Evolutionary conservation across 2,113 vertebrate genomes (phyloP), one percentile per base, ranked within the genome.

Genomic region (Dryoscopus gambensis): DNA sequence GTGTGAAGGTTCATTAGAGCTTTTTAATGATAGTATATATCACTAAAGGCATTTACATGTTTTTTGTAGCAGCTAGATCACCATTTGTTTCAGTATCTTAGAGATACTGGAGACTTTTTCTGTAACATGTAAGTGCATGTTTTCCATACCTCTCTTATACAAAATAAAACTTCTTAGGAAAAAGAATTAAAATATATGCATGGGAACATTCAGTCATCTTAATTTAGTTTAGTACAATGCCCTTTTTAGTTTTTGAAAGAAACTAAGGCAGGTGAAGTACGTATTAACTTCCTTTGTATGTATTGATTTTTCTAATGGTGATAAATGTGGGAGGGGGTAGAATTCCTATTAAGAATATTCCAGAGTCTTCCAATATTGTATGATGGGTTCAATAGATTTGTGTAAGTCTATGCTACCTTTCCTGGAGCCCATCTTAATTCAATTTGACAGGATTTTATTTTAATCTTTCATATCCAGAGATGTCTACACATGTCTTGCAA

Each of bases 271-370:
- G 35, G 11, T 91, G 59, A 88, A 90, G 42, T 70, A 37, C 56
- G 13, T 88, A 47, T 31, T 91, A 75, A 68, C 35, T 94, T 69
- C 76, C 20, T 63, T 93, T 56, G 42, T 75, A 39, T 46, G 16
- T 82, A 95, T 56, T 75, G 89, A 81, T 93, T 91, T 91, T 84
- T 84, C 67, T 91, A 46, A 86, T 83, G 75, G 74, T 88, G 94
- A 80, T 94, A 77, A 94, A 91, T 93, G 59, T 87, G 55, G 59
- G 63, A 79, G 27, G 59, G 42, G 59, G 42, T 83, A 88, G 35
- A 90, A 83, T 55, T 94, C 13, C 62, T 67, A 59, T 82, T 82
- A 79, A 79, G 70, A 85, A 79, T 89, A 71, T 80, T 82, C 56
- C 76, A 3, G 79, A 46, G 62, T 91, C 85, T 37, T 93, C 42